Evolutionary conservation across 2,888 invertebrate species (phyloP).

Genomic region (Andrena camellia): DNA sequence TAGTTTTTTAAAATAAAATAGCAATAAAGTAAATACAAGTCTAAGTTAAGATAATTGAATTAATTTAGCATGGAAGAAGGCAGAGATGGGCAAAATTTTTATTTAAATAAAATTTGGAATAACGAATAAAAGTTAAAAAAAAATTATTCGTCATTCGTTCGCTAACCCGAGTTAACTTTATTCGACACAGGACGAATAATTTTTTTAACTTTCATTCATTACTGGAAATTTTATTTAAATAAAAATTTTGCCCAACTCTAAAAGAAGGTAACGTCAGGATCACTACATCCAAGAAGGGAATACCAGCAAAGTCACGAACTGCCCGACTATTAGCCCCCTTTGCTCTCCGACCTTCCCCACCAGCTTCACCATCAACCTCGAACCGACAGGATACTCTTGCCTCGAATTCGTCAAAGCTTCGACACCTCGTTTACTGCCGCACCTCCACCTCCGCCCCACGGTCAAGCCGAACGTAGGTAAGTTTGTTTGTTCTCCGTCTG

Average conservation of each 20-base stretch:
- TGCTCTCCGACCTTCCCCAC: not conserved
- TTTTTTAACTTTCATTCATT: no score
- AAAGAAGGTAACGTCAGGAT: not conserved
- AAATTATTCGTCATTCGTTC: no score
- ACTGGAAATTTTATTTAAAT: no score
- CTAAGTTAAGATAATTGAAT: no score
- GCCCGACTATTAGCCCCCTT: not conserved
- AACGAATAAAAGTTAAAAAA: no score
- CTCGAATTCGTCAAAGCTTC: conserved; percentile 63
- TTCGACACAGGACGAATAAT: no score
- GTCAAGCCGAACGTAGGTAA: conserved; percentile 64
- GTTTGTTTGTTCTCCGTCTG: conserved; percentile 70
- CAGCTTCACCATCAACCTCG: not conserved
- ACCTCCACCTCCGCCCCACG: conserved; percentile 59
- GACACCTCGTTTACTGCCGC: conserved; percentile 68
- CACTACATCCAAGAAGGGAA: not conserved
- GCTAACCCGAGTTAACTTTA: no score
- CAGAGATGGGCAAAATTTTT: no score
- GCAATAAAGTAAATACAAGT: no score
- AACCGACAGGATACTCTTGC: conserved; percentile 33
- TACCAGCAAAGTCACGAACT: not conserved
- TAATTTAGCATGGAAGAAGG: no score
- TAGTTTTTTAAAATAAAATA: no score
- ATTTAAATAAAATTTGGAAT: no score
- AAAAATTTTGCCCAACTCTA: not conserved